Conservation (phyloP, 23 tunicate genomes). For the Ciona savignyi region DNA sequence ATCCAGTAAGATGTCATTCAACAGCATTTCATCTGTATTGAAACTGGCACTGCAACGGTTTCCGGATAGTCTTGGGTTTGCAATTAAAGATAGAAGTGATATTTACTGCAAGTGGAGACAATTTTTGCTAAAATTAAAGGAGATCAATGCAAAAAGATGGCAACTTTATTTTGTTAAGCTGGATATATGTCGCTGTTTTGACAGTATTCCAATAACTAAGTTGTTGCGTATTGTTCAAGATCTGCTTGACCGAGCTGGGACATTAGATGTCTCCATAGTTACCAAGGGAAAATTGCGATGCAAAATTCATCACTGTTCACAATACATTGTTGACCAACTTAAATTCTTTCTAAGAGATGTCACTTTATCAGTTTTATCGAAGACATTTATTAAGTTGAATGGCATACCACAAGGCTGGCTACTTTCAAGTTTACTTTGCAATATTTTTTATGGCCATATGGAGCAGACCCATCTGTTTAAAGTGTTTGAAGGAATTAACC, state of each 20-base stretch:
- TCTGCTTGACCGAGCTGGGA: constrained; percentile 16
- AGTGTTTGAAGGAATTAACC: too few relatives aligned
- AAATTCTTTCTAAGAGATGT: too few relatives aligned
- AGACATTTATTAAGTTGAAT: too few relatives aligned
- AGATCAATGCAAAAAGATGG: neutral
- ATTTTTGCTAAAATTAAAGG: neutral
- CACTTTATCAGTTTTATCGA: too few relatives aligned
- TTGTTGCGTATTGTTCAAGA: constrained; percentile 14
- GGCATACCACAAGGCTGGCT: too few relatives aligned
- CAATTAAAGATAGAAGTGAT: neutral
- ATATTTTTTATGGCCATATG: too few relatives aligned
- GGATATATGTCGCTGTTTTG: constrained; percentile 36
- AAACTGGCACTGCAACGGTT: neutral
- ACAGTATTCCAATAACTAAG: constrained; percentile 26
- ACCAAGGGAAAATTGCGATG: too few relatives aligned
- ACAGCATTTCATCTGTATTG: neutral
- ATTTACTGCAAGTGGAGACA: neutral
- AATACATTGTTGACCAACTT: too few relatives aligned
- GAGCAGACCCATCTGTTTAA: too few relatives aligned
- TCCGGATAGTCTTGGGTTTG: neutral
- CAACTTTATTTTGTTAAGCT: constrained; percentile 3
- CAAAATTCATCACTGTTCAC: too few relatives aligned
- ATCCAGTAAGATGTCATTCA: neutral
- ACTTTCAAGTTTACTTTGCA: too few relatives aligned
- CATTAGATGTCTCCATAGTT: too few relatives aligned